Evolutionary conservation across 1,140 invertebrate genomes (phyloP).

Genomic region (Plutomurus gul): DNA sequence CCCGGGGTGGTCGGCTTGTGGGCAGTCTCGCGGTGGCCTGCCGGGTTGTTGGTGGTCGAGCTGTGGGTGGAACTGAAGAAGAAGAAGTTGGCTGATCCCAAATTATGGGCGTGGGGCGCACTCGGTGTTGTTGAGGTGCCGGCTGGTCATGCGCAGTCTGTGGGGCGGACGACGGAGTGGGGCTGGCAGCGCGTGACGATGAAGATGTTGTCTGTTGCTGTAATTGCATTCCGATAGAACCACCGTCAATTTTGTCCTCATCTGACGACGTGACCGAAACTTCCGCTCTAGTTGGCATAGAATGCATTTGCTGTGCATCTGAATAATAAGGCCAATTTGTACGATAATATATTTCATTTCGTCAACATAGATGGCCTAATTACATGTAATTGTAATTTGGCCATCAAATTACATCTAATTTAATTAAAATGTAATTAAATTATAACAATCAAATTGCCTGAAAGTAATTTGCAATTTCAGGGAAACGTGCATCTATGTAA

Average conservation of each 20-base stretch:
- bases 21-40: not conserved
- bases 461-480: too few species aligned
- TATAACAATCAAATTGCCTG: not conserved
- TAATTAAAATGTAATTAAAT: too few species aligned
- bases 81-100: slow-evolving; percentile 54
- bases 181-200: slow-evolving; percentile 42
- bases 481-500: too few species aligned
- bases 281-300: slow-evolving; percentile 14
- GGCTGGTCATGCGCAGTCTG: slow-evolving; percentile 11
- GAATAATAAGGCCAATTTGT: too few species aligned
- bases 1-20: not conserved
- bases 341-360: too few species aligned
- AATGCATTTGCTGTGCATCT: not conserved
- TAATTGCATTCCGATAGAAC: not conserved
- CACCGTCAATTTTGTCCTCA: slow-evolving; percentile 49
- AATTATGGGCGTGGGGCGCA: slow-evolving; percentile 50
- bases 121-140: slow-evolving; percentile 43
- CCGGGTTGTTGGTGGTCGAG: too few species aligned
- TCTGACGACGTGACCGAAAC: slow-evolving; percentile 51
- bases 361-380: too few species aligned
- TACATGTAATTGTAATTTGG: too few species aligned
- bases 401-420: too few species aligned
- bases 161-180: slow-evolving; percentile 27
- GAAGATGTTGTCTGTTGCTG: slow-evolving; percentile 37
- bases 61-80: not conserved